These are phyloP conservation scores for Cheilosia scutellata DNA, from an alignment of 2,888 invertebrate species.

Conservation along the genomic window DNA sequence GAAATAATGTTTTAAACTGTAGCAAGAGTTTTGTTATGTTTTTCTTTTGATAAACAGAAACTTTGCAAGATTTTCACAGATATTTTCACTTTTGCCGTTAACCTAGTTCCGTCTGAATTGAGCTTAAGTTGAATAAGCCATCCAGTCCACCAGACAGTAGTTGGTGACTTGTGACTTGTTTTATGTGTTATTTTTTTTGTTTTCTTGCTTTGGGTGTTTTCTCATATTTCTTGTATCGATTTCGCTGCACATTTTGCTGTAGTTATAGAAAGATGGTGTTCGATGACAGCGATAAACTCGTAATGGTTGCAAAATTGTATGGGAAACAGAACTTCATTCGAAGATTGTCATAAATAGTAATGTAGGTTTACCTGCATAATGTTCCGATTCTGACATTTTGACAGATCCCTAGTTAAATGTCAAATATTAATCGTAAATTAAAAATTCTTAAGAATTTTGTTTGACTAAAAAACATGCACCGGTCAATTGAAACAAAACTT, in stretches of 20 bases:
- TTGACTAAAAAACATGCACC: too few relatives aligned
- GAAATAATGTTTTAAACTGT: slow-evolving; percentile 20
- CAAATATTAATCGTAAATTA: too few relatives aligned
- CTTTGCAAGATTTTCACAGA: neutral
- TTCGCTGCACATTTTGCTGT: neutral
- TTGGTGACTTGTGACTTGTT: neutral
- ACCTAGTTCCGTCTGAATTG: slow-evolving; percentile 4
- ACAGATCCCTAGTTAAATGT: too few relatives aligned
- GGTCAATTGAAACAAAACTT: too few relatives aligned
- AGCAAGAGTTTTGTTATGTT: neutral
- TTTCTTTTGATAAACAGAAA: neutral
- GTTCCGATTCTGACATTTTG: too few relatives aligned
- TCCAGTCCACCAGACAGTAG: neutral
- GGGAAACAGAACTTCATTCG: too few relatives aligned
- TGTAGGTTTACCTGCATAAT: too few relatives aligned
- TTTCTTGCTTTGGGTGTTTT: neutral
- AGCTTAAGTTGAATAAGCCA: neutral
- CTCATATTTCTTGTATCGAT: slow-evolving; percentile 1
- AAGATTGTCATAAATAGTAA: too few relatives aligned
- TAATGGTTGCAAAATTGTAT: too few relatives aligned
- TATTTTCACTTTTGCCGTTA: slow-evolving; percentile 42
- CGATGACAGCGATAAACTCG: too few relatives aligned
- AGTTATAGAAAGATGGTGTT: too few relatives aligned
- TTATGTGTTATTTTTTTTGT: neutral
- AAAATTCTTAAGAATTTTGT: too few relatives aligned